These are phyloP conservation scores for Melanogrammus aeglefinus DNA, from an alignment of 2,797 vertebrate genomes.

Conservation along the genomic window DNA sequence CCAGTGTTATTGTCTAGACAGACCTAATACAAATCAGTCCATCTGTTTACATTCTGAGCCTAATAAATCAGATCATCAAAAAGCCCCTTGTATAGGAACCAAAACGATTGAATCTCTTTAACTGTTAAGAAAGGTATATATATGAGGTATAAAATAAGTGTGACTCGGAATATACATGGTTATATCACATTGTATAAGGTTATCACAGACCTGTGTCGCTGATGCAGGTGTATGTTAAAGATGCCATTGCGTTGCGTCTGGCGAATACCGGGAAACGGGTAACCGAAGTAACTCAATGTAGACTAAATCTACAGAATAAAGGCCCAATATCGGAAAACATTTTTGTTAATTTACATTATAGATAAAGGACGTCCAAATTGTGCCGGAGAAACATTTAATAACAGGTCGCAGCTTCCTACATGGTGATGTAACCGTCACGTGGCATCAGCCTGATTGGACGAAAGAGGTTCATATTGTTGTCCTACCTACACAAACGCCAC, in stretches of 20 bases:
- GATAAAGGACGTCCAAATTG: background rate
- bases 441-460: slow-evolving; percentile 21
- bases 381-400: slow-evolving; percentile 42
- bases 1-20: background rate
- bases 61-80: background rate
- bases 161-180: too few species aligned
- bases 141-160: background rate
- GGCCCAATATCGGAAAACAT: background rate
- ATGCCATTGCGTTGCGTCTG: slow-evolving; percentile 50
- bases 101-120: background rate
- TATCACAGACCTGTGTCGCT: slow-evolving; percentile 61
- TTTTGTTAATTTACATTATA: background rate
- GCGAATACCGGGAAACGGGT: background rate
- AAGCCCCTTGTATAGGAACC: background rate
- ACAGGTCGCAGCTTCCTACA: slow-evolving; percentile 40
- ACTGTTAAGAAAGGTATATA: background rate
- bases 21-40: background rate
- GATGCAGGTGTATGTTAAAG: slow-evolving; percentile 41
- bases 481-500: background rate
- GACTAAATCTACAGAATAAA: background rate
- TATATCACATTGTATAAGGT: too few species aligned
- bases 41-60: background rate
- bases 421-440: slow-evolving; percentile 54
- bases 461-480: background rate
- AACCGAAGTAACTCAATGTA: background rate